These are phyloP conservation scores for Gonatopus flavifemur DNA, from an alignment of 1,140 invertebrate species.

Conservation along the genomic window DNA sequence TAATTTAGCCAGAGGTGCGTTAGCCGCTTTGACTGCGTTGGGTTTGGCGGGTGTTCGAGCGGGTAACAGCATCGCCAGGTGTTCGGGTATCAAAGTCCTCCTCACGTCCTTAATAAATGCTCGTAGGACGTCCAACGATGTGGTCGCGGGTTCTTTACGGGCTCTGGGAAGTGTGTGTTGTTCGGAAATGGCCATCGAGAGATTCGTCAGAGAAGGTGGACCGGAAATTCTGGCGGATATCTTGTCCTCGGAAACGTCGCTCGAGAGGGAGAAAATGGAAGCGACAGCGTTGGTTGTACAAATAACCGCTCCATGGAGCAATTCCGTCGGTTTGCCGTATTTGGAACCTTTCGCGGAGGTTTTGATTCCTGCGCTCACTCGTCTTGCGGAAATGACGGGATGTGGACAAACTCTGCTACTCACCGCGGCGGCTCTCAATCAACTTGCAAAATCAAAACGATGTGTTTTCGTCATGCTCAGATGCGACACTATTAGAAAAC, in stretches of 20 bases:
- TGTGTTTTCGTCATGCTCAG: conserved; percentile 62
- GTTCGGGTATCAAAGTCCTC: conserved; percentile 64
- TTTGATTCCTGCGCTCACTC: conserved; percentile 45
- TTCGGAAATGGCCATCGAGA: conserved; percentile 63
- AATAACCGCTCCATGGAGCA: conserved; percentile 71
- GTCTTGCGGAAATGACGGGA: conserved; percentile 58
- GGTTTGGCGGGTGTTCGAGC: conserved; percentile 63
- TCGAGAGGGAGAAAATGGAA: conserved; percentile 63
- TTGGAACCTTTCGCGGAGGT: conserved; percentile 35
- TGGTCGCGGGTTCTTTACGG: conserved; percentile 61
- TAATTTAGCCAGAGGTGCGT: conserved; percentile 40
- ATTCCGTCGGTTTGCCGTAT: conserved; percentile 47
- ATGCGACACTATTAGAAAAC: conserved; percentile 56
- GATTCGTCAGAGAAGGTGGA: conserved; percentile 66
- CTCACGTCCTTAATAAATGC: conserved; percentile 50
- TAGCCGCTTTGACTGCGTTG: conserved; percentile 55
- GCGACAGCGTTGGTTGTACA: conserved; percentile 73
- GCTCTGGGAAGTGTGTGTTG: conserved; percentile 69
- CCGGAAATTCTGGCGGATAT: conserved; percentile 66
- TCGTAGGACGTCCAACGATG: conserved; percentile 54
- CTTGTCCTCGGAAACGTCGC: conserved; percentile 41
- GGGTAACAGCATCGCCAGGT: conserved; percentile 64
- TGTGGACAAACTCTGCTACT: conserved; percentile 68
- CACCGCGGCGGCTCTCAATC: conserved; percentile 69
- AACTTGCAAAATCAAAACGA: conserved; percentile 55